Evolutionary conservation across 2,797 vertebrate species (phyloP).

Genomic region (Notamacropus eugenii): DNA sequence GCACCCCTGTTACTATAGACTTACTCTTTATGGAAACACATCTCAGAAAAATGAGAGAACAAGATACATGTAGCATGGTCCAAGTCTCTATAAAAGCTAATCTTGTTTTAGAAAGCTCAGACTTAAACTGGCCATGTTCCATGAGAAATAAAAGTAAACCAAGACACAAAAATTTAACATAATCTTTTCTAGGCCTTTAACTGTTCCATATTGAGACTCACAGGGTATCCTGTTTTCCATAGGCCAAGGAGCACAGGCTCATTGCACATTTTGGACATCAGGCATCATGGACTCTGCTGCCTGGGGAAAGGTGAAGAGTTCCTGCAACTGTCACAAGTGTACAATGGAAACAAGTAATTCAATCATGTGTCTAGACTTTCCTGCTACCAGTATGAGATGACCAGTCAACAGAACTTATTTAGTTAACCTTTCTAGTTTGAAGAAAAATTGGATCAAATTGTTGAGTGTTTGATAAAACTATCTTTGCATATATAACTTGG

Average conservation of each 20-base stretch:
- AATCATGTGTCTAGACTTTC: slow-evolving; percentile 90
- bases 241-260: slow-evolving; percentile 52
- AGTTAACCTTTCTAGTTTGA: slow-evolving; percentile 90
- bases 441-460: slow-evolving; percentile 71
- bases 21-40: too few species aligned
- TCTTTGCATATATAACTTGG: slow-evolving; percentile 70
- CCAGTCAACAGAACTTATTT: slow-evolving; percentile 88
- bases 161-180: too few species aligned
- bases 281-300: slow-evolving; percentile 56
- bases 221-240: fast-evolving
- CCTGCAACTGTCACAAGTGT: slow-evolving; percentile 86
- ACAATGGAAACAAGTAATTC: slow-evolving; percentile 86
- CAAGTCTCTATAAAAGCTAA: too few species aligned
- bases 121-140: too few species aligned
- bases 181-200: slow-evolving; percentile 4
- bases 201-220: fast-evolving
- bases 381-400: slow-evolving; percentile 84
- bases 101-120: too few species aligned
- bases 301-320: slow-evolving; percentile 87
- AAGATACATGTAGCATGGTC: too few species aligned
- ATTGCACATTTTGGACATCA: slow-evolving; percentile 44
- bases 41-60: too few species aligned
- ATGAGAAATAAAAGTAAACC: too few species aligned
- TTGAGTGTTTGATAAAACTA: too few species aligned
- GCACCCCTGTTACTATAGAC: too few species aligned